Conservation (phyloP, 1,140 invertebrate species). For the Calephelis virginiensis region DNA sequence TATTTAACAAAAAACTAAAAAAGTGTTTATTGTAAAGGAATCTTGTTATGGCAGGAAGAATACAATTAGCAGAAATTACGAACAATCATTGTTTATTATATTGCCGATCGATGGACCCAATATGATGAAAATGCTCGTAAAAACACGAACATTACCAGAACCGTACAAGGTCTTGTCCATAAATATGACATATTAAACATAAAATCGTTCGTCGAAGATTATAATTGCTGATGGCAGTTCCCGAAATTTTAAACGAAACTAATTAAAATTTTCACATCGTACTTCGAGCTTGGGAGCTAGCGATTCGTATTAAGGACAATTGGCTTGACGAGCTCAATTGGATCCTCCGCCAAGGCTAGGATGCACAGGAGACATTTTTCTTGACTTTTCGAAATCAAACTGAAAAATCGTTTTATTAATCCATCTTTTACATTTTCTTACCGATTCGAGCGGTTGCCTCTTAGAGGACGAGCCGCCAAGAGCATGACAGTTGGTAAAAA, state of each 20-base stretch:
- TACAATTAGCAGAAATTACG: not conserved
- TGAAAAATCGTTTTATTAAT: too few relatives aligned
- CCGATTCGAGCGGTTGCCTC: too few relatives aligned
- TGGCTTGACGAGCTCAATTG: slow-evolving; percentile 13
- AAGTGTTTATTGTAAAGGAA: not conserved
- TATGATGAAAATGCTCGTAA: not conserved
- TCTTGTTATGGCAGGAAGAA: slow-evolving; percentile 3
- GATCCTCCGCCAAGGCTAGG: not conserved
- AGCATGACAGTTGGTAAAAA: too few relatives aligned
- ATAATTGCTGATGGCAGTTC: slow-evolving; percentile 7
- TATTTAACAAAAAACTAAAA: not conserved
- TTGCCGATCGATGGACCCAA: not conserved
- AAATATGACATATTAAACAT: slow-evolving; percentile 11
- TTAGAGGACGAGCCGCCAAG: too few relatives aligned
- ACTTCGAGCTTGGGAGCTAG: slow-evolving; percentile 1
- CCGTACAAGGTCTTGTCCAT: slow-evolving; percentile 3
- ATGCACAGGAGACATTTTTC: too few relatives aligned
- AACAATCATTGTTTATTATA: slow-evolving; percentile 9
- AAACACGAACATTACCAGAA: slow-evolving; percentile 7
- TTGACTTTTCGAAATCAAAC: too few relatives aligned
- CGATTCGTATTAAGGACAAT: slow-evolving; percentile 11
- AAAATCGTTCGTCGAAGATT: slow-evolving; percentile 6
- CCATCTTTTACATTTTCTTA: too few relatives aligned
- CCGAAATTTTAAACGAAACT: not conserved
- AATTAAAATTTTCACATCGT: slow-evolving; percentile 10